These are phyloP conservation scores for Sigmodon hispidus DNA, from an alignment of 2,113 vertebrate genomes.

Conservation along the genomic window DNA sequence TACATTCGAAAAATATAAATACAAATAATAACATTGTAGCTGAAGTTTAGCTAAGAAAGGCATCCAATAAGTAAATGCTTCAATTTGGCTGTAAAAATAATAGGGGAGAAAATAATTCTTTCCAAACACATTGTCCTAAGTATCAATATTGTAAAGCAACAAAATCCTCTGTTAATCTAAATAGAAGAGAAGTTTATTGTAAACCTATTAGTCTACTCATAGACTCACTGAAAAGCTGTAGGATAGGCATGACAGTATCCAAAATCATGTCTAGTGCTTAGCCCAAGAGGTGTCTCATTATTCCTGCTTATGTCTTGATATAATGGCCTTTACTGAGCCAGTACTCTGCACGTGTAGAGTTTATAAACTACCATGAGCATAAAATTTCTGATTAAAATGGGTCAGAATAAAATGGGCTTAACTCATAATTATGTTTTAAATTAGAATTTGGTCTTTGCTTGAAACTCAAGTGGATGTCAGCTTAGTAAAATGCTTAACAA, in stretches of 20 bases:
- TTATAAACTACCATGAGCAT: neutral
- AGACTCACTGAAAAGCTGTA: neutral
- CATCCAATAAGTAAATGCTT: neutral
- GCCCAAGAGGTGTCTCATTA: neutral
- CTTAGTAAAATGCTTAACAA: neutral
- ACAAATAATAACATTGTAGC: neutral
- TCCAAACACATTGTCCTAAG: neutral
- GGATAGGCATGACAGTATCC: neutral
- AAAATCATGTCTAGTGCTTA: neutral
- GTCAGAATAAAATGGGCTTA: neutral
- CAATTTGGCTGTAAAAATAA: neutral
- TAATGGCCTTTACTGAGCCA: neutral
- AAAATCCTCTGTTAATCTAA: neutral
- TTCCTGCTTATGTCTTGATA: neutral
- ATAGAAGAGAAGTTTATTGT: neutral
- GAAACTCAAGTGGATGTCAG: neutral
- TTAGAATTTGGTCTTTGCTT: neutral
- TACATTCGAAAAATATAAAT: neutral
- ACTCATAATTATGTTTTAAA: neutral
- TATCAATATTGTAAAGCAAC: neutral
- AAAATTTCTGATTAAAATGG: neutral
- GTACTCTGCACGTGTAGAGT: neutral
- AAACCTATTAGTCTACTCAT: neutral
- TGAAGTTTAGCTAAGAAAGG: neutral
- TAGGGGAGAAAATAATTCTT: neutral